Base-by-base conservation (phyloP, 2,113 vertebrate species). In the Mormyrus iriodes region DNA sequence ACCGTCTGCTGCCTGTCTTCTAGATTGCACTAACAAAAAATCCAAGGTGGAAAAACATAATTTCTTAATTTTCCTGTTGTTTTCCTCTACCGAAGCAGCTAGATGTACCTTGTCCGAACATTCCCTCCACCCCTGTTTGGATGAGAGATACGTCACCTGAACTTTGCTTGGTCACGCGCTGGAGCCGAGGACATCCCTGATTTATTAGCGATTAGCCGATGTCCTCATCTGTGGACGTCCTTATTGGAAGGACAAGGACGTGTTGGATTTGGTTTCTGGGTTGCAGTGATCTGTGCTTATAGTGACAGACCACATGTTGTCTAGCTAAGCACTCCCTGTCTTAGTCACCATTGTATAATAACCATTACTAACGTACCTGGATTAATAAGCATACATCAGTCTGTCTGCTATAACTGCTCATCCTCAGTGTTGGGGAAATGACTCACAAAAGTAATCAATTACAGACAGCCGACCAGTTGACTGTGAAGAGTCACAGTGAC, bases 1-100 rank as follows among this genome's bases (percentile, higher is more conserved):
- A 90, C 90, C 88, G 76, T 82, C 88, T 46, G 21, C 48, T 90
- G 85, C 91, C 90, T 89, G 76, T 53, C 42, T 90, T 85, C 90
- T 92, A 91, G 31, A 92, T 90, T 90, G 82, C 90, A n/a, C 53
- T 35, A 61, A 65, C 84, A 90, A 46, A 89, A 89, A 90, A 86
- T 86, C 88, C 86, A 89, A 88, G 69, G 88, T 90, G 90, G 88
- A 39, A 88, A 13, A 83, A 83, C 69, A 44, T 31, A 8, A 39
- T n/a, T 27, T 73, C 58, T 76, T 82, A 89, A 88, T 88, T 27
- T 27, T 42, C 15, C 3, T 44, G 9, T 4, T 3, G 15, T 21
- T 88, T 27, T n/a, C 42, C 42, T 49, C 61, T 10, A 69, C 82
- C 82, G 24, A 84, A 44, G 44, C 39, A 19, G 76, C 17, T 7